A percentile compares a stretch with the other conserved stretches of the same genome.
Evolutionary conservation across 1,140 invertebrate species (phyloP).

Genomic region (Ceratitis capitata): DNA sequence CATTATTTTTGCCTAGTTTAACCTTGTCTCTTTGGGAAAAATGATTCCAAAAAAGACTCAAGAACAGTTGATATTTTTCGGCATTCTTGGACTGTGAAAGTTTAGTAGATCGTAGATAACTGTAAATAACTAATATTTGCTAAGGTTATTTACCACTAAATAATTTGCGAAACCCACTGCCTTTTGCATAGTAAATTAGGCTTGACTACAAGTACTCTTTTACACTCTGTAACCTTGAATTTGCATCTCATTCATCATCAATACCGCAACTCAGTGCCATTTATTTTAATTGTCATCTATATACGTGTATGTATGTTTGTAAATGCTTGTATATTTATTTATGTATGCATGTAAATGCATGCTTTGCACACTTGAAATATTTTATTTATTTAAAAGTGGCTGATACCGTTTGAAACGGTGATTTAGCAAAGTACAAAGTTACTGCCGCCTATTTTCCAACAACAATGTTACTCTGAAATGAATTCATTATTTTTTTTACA

Average conservation of each 20-base stretch:
- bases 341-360: neutral
- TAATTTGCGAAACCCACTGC: no score
- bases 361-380: neutral
- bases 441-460: neutral
- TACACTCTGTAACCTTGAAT: neutral
- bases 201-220: neutral
- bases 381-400: constrained; percentile 2
- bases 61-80: no score
- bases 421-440: neutral
- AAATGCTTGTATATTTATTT: neutral
- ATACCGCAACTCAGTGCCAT: neutral
- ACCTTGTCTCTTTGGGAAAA: no score
- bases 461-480: neutral
- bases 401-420: neutral
- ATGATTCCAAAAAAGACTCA: no score
- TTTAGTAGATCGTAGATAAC: no score
- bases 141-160: no score
- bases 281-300: neutral
- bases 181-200: no score
- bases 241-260: neutral
- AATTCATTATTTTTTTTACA: neutral
- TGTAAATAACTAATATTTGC: no score
- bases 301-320: neutral
- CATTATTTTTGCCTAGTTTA: no score
- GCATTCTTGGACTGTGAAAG: no score